Conservation (phyloP, 2,797 vertebrate genomes). For the Buphagus erythrorhynchus region DNA sequence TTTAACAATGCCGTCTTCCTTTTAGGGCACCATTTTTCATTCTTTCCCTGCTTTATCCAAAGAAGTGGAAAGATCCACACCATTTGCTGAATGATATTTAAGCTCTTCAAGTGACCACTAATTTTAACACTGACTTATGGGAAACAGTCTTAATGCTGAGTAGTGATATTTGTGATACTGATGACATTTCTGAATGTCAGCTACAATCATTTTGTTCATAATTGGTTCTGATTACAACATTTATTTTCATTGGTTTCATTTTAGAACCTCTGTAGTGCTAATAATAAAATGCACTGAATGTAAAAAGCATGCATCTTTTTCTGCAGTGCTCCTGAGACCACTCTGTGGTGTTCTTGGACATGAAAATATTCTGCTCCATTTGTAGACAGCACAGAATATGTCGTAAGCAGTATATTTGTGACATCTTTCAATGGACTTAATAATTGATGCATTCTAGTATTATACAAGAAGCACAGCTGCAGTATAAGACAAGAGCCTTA, state of each 20-base stretch:
- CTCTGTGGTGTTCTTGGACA: conserved; percentile 1
- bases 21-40: background rate
- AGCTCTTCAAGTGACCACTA: background rate
- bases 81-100: background rate
- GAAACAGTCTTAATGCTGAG: background rate
- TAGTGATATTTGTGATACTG: background rate
- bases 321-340: background rate
- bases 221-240: conserved; percentile 1
- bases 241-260: conserved; percentile 37
- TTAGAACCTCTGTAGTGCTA: background rate
- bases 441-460: conserved; percentile 46
- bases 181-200: background rate
- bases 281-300: background rate
- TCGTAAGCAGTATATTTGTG: conserved; percentile 60
- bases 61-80: conserved; percentile 16
- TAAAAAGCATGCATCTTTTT: background rate
- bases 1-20: background rate
- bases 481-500: conserved; percentile 40
- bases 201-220: background rate
- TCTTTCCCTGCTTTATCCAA: background rate
- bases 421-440: conserved; percentile 45
- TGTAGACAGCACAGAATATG: background rate
- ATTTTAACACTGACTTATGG: conserved; percentile 1
- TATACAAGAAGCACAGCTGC: conserved; percentile 40
- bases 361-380: conserved; percentile 8